Conservation (phyloP, 92 coral and sea anemone genomes). For the Blastomussa wellsi region DNA sequence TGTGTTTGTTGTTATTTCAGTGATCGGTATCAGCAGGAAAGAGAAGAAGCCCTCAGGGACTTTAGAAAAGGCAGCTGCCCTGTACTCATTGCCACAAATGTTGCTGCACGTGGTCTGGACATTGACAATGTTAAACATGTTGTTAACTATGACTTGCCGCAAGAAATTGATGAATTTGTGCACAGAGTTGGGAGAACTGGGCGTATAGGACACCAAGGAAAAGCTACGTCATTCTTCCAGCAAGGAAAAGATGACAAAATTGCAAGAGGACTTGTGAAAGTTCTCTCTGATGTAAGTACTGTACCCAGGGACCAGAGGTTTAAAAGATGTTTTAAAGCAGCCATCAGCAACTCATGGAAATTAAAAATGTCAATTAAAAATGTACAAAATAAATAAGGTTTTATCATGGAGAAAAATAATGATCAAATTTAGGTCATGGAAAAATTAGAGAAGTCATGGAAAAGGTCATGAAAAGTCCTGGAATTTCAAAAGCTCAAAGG, state of each 20-base stretch:
- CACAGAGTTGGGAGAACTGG: constrained; percentile 96
- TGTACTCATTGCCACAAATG: constrained; percentile 90
- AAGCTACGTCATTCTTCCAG: constrained; percentile 83
- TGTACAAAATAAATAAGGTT: too few relatives aligned
- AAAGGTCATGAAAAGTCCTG: too few relatives aligned
- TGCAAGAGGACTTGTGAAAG: constrained; percentile 90
- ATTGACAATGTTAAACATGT: constrained; percentile 91
- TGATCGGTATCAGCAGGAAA: constrained; percentile 83
- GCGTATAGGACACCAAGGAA: constrained; percentile 89
- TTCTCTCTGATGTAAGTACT: constrained; percentile 90
- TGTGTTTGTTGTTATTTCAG: constrained; percentile 29
- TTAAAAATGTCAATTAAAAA: too few relatives aligned
- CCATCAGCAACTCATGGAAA: too few relatives aligned
- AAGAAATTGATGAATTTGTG: constrained; percentile 87
- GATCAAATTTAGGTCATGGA: too few relatives aligned
- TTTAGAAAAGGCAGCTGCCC: constrained; percentile 88
- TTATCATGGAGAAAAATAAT: too few relatives aligned
- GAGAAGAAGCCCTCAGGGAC: constrained; percentile 87
- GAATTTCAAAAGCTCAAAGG: too few relatives aligned
- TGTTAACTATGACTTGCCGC: constrained; percentile 86
- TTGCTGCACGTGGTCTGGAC: constrained; percentile 94
- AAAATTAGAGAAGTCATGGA: too few relatives aligned
- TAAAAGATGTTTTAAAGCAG: too few relatives aligned
- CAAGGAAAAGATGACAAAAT: constrained; percentile 83
- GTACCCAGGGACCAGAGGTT: too few relatives aligned